Evolutionary conservation across 2,888 invertebrate genomes (phyloP).

Genomic region (Sylvicola cinctus): DNA sequence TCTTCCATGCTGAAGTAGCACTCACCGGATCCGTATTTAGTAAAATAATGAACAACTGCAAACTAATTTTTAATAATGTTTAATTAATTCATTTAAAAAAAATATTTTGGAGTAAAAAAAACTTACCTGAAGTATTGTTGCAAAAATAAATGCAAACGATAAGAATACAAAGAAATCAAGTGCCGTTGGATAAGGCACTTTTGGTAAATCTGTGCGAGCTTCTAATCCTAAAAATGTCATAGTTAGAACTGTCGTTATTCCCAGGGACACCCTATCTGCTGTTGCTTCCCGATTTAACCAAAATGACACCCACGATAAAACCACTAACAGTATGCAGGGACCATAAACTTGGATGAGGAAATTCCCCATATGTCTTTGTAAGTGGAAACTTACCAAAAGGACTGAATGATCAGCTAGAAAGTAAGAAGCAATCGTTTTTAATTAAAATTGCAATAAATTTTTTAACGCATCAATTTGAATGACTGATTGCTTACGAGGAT

Average conservation of each 20-base stretch:
- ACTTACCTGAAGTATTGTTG: constrained; percentile 45
- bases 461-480: background rate
- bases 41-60: constrained; percentile 68
- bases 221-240: constrained; percentile 69
- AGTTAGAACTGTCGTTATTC: constrained; percentile 65
- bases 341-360: constrained; percentile 73
- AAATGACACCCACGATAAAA: constrained; percentile 74
- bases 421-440: background rate
- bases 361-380: constrained; percentile 68
- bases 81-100: constrained; percentile 3
- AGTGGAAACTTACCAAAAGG: constrained; percentile 52
- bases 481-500: constrained; percentile 2
- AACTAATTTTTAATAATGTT: constrained; percentile 26
- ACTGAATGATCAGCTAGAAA: constrained; percentile 43
- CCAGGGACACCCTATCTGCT: constrained; percentile 60
- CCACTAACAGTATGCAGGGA: constrained; percentile 61
- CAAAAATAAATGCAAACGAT: constrained; percentile 60
- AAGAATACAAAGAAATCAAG: constrained; percentile 66
- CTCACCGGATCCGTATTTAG: constrained; percentile 66
- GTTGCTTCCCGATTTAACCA: constrained; percentile 70
- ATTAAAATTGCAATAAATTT: background rate
- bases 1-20: constrained; percentile 47
- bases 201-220: constrained; percentile 60
- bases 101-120: constrained; percentile 10
- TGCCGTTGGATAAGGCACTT: constrained; percentile 73